Evolutionary conservation across 2,113 vertebrate genomes (phyloP).

Genomic region (Motacilla alba): DNA sequence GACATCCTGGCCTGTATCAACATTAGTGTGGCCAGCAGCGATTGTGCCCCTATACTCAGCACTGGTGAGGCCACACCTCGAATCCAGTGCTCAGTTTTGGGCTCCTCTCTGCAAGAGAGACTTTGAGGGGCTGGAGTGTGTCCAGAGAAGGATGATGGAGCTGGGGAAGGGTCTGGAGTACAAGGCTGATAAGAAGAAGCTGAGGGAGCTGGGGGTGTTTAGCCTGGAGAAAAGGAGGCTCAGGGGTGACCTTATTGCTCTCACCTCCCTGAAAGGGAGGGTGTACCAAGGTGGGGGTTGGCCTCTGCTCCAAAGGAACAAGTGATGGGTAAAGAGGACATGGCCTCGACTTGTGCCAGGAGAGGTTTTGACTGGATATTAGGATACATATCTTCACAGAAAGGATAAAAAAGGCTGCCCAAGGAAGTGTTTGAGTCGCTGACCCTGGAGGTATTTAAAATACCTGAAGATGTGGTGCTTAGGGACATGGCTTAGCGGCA

Average conservation of each 20-base stretch:
- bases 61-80: background rate
- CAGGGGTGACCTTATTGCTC: rapidly evolving
- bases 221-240: background rate
- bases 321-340: background rate
- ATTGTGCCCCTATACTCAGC: rapidly evolving
- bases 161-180: background rate
- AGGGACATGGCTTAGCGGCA: background rate
- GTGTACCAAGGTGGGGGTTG: background rate
- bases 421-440: background rate
- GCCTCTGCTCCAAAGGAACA: background rate
- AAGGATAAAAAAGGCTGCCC: background rate
- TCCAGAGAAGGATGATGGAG: background rate
- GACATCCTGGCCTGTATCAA: background rate
- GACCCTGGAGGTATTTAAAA: background rate
- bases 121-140: rapidly evolving
- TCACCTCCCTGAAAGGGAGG: background rate
- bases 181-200: background rate
- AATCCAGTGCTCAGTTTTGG: background rate
- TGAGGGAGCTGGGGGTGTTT: background rate
- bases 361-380: rapidly evolving
- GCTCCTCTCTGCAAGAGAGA: rapidly evolving
- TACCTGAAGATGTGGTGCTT: background rate
- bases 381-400: background rate
- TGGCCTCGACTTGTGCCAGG: too few relatives aligned
- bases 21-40: background rate